phyloP scores from a whole-genome alignment of 1,140 invertebrate genomes.

The Druon quercuslanigerum region DNA sequence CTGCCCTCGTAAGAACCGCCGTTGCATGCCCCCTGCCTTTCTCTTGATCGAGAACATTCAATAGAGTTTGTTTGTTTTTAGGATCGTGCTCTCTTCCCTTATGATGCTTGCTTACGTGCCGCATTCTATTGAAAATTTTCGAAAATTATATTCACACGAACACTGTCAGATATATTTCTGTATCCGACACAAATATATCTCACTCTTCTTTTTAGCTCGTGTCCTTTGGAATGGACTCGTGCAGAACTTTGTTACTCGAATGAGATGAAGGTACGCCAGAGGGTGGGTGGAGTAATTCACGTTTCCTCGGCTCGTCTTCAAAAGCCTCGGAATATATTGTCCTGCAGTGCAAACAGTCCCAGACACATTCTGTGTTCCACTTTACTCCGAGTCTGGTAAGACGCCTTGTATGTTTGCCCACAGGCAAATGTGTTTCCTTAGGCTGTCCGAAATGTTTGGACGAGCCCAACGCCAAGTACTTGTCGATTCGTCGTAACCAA shows the following conservation, averaged over 20 bases:
- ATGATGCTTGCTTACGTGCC: constrained; percentile 19
- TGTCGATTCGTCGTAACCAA: constrained; percentile 60
- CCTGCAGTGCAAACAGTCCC: constrained; percentile 69
- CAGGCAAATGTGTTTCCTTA: constrained; percentile 75
- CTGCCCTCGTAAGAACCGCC: constrained; percentile 35
- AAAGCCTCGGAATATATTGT: constrained; percentile 71
- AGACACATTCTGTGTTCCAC: constrained; percentile 71
- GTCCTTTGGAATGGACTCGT: constrained; percentile 2
- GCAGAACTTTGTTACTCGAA: constrained; percentile 18
- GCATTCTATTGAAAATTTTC: constrained; percentile 39
- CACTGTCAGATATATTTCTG: not conserved
- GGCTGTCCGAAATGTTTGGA: constrained; percentile 71
- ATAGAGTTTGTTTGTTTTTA: constrained; percentile 70
- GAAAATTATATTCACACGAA: constrained; percentile 43
- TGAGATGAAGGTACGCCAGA: constrained; percentile 35
- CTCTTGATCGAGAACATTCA: constrained; percentile 65
- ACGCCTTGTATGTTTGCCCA: constrained; percentile 67
- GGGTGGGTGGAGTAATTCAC: constrained; percentile 55
- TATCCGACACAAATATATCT: not conserved
- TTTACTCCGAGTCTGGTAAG: constrained; percentile 64
- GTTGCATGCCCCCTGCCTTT: constrained; percentile 46
- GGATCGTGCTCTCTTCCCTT: constrained; percentile 60
- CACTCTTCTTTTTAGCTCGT: constrained; percentile 4
- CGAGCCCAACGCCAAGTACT: constrained; percentile 61
- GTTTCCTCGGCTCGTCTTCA: constrained; percentile 62